phyloP scores from a whole-genome alignment of 2,888 invertebrate genomes.

The Dendrolimus houi region DNA sequence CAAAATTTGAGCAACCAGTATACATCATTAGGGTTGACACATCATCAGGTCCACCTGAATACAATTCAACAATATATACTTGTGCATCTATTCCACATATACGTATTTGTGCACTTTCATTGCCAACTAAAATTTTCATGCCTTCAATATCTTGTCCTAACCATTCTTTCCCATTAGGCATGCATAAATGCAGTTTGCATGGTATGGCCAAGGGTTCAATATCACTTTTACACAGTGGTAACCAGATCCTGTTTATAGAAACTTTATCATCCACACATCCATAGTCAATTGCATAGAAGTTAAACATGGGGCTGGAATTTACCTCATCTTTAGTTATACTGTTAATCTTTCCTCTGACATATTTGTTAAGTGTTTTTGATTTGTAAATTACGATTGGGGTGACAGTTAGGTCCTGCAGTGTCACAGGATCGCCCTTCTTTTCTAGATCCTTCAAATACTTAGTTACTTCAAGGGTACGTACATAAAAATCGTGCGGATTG shows the following conservation, averaged over 20 bases:
- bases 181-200: not conserved
- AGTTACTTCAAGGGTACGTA: not conserved
- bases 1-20: not conserved
- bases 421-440: not conserved
- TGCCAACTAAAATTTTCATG: not conserved
- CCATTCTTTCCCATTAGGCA: not conserved
- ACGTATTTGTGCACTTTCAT: not conserved
- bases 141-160: not conserved
- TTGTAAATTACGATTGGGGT: not conserved
- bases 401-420: not conserved
- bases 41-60: not conserved
- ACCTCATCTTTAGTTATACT: not conserved
- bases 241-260: not conserved
- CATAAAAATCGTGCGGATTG: constrained; percentile 1
- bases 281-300: not conserved
- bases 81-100: not conserved
- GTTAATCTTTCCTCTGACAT: not conserved
- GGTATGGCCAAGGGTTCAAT: not conserved
- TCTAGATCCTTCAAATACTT: not conserved
- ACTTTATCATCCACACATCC: not conserved
- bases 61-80: not conserved
- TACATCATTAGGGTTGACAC: not conserved
- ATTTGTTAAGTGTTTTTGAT: not conserved
- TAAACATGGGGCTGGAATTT: not conserved
- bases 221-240: not conserved